A percentile compares a stretch with the other conserved stretches of the same genome.
Evolutionary conservation across 2,113 vertebrate genomes (phyloP).

Genomic region (Cyprinodon tularosa): DNA sequence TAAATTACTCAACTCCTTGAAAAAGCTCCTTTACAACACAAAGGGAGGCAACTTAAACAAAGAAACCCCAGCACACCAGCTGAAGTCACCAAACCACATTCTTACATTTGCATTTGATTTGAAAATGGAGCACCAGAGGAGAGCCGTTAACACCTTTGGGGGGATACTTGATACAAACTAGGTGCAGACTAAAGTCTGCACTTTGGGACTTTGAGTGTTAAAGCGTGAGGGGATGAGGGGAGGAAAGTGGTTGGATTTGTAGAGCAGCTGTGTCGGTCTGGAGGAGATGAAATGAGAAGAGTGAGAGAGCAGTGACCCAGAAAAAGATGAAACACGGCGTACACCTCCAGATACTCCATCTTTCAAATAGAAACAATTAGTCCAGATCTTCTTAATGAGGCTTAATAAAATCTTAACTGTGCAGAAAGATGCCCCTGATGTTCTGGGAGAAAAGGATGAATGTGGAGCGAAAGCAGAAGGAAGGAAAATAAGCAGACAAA

Average conservation of each 20-base stretch:
- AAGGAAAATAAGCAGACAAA: conserved; percentile 53
- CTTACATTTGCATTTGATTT: too few relatives aligned
- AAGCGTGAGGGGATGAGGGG: conserved; percentile 26
- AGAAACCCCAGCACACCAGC: too few relatives aligned
- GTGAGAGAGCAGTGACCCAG: conserved; percentile 78
- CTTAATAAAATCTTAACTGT: conserved; percentile 78
- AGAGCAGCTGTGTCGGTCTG: conserved; percentile 30
- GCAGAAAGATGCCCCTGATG: conserved; percentile 56
- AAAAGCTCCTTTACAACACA: too few relatives aligned
- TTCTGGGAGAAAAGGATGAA: conserved; percentile 58
- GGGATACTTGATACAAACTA: too few relatives aligned
- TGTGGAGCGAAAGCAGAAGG: conserved; percentile 57
- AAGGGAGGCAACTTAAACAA: too few relatives aligned
- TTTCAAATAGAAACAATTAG: conserved; percentile 88
- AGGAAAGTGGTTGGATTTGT: conserved; percentile 39
- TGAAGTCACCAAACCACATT: too few relatives aligned
- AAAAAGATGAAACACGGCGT: conserved; percentile 66
- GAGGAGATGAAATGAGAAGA: conserved; percentile 57
- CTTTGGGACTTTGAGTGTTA: too few relatives aligned
- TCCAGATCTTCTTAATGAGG: conserved; percentile 82
- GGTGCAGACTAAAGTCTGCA: too few relatives aligned
- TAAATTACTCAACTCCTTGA: too few relatives aligned
- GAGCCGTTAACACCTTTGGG: too few relatives aligned
- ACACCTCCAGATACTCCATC: conserved; percentile 72
- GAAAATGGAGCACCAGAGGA: too few relatives aligned